Percentiles rank a stretch among this genome's conserved stretches.
Conservation (phyloP, 2,888 invertebrate genomes). For the Dione vanillae region DNA sequence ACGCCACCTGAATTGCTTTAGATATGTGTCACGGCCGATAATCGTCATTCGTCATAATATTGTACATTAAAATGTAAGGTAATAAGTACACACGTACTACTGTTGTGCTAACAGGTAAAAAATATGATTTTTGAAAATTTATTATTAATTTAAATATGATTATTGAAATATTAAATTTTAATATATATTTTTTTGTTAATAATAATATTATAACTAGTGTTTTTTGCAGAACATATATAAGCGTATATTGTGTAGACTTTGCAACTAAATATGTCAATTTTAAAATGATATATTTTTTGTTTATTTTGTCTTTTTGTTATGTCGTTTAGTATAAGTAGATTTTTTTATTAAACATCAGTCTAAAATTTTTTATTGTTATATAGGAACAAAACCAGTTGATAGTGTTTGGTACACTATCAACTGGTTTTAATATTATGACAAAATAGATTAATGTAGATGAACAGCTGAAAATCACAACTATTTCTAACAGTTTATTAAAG, state of each 20-base stretch:
- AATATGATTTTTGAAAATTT: neutral
- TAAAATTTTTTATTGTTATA: no score
- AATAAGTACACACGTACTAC: neutral
- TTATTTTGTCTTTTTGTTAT: no score
- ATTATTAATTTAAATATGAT: no score
- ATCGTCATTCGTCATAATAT: neutral
- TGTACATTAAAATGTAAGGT: neutral
- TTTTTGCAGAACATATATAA: neutral
- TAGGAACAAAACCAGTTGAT: no score
- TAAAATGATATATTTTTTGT: no score
- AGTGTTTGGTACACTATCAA: no score
- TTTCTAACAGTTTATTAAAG: neutral
- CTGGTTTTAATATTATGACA: neutral
- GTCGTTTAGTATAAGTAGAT: no score
- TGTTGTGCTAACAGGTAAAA: neutral
- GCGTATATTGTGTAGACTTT: neutral
- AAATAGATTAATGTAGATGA: neutral
- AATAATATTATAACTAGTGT: neutral
- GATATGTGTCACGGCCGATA: slow-evolving; percentile 34
- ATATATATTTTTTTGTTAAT: neutral
- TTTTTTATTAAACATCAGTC: no score
- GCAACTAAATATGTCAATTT: no score
- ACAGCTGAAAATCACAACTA: neutral
- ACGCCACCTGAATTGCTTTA: slow-evolving; percentile 24
- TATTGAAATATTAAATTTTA: no score